Evolutionary conservation across 2,113 vertebrate genomes (phyloP).

Genomic region (Hyperoodon ampullatus): DNA sequence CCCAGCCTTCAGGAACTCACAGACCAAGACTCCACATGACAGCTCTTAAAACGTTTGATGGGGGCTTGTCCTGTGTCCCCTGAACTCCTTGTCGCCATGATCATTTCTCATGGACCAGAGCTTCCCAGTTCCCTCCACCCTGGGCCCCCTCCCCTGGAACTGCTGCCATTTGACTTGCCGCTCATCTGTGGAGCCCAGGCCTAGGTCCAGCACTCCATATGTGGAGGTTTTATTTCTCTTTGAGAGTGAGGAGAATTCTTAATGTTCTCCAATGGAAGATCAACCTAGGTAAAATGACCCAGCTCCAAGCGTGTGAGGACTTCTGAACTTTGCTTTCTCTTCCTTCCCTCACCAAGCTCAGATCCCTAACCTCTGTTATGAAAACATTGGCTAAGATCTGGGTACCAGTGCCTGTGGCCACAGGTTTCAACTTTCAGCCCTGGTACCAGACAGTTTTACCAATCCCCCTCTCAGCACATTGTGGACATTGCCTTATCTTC

Average conservation of each 20-base stretch:
- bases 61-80: neutral
- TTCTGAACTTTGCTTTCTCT: constrained; percentile 2
- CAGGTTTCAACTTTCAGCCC: neutral
- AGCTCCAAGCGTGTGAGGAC: neutral
- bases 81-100: neutral
- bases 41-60: neutral
- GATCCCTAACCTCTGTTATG: neutral
- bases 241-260: neutral
- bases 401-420: neutral
- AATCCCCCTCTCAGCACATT: neutral
- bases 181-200: neutral
- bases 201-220: neutral
- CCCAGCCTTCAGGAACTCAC: neutral
- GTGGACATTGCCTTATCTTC: neutral
- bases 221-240: neutral
- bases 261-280: neutral
- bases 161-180: neutral
- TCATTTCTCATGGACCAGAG: neutral
- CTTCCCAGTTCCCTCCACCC: neutral
- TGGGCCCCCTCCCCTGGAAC: neutral
- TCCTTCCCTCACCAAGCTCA: neutral
- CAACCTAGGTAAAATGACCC: neutral
- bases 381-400: neutral
- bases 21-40: neutral
- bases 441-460: neutral